Conservation (phyloP, 2,113 vertebrate genomes). For the Solea senegalensis region DNA sequence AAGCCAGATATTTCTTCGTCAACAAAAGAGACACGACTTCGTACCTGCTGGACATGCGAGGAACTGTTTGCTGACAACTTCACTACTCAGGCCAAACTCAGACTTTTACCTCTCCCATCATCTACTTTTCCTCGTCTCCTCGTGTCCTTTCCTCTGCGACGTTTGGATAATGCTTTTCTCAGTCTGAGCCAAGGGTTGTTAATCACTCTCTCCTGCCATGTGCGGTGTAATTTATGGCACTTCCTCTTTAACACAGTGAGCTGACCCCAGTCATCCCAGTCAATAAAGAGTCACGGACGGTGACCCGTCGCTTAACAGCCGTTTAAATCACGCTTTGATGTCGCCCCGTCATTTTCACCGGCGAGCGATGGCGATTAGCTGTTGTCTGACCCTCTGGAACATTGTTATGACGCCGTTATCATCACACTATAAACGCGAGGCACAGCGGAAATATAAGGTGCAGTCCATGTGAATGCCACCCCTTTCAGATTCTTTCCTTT, state of each 20-base stretch:
- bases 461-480: too few species aligned
- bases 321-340: slow-evolving; percentile 85
- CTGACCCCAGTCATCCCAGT: slow-evolving; percentile 75
- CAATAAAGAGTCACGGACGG: slow-evolving; percentile 72
- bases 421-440: not conserved
- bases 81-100: not conserved
- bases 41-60: too few species aligned
- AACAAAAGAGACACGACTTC: too few species aligned
- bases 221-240: slow-evolving; percentile 76
- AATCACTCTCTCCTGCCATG: slow-evolving; percentile 60
- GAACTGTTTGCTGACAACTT: too few species aligned
- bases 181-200: slow-evolving; percentile 57
- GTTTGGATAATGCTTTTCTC: slow-evolving; percentile 34
- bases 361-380: slow-evolving; percentile 60
- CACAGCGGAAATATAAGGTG: not conserved
- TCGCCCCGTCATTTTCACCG: slow-evolving; percentile 67
- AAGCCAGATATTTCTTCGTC: too few species aligned
- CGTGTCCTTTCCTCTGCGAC: not conserved
- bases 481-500: too few species aligned
- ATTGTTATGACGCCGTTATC: slow-evolving; percentile 39
- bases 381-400: slow-evolving; percentile 63
- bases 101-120: slow-evolving; percentile 27
- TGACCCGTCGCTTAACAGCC: slow-evolving; percentile 80
- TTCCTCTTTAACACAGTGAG: slow-evolving; percentile 75
- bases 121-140: not conserved